Conservation (phyloP, 2,113 vertebrate species). For the Neogobius melanostomus region DNA sequence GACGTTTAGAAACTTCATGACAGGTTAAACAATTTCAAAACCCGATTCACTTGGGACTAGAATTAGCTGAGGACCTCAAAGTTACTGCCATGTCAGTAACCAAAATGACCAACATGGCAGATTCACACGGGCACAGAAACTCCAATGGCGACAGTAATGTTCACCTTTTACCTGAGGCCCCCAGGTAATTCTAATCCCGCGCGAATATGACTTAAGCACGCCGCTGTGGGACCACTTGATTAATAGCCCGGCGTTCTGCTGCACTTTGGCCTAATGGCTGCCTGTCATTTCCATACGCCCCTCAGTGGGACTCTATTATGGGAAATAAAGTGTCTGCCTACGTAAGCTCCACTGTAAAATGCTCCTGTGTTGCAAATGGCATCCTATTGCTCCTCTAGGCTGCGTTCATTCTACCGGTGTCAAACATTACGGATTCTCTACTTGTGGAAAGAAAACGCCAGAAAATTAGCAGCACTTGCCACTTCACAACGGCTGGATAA, state of each 20-base stretch:
- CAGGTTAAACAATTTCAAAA: no score
- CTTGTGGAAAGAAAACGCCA: conserved; percentile 11
- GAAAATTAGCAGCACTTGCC: conserved; percentile 20
- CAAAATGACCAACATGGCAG: no score
- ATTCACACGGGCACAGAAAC: no score
- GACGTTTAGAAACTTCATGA: no score
- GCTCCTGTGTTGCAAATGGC: conserved; percentile 35
- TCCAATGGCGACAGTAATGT: no score
- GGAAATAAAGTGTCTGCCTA: conserved; percentile 54
- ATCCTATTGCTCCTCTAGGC: conserved; percentile 16
- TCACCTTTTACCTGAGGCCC: no score
- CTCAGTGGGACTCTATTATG: conserved; percentile 66
- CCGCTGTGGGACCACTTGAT: conserved; percentile 45
- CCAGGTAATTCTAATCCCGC: no score
- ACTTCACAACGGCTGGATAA: neutral
- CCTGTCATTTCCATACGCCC: conserved; percentile 63
- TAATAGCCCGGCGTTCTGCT: conserved; percentile 59
- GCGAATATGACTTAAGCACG: neutral
- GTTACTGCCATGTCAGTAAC: no score
- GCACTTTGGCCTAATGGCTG: conserved; percentile 58
- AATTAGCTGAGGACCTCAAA: no score
- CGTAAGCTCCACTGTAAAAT: conserved; percentile 34
- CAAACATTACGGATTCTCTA: conserved; percentile 14
- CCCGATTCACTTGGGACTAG: no score
- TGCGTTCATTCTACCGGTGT: conserved; percentile 19